These are phyloP conservation scores for Siniperca chuatsi DNA, from an alignment of 2,113 vertebrate species.

Conservation along the genomic window DNA sequence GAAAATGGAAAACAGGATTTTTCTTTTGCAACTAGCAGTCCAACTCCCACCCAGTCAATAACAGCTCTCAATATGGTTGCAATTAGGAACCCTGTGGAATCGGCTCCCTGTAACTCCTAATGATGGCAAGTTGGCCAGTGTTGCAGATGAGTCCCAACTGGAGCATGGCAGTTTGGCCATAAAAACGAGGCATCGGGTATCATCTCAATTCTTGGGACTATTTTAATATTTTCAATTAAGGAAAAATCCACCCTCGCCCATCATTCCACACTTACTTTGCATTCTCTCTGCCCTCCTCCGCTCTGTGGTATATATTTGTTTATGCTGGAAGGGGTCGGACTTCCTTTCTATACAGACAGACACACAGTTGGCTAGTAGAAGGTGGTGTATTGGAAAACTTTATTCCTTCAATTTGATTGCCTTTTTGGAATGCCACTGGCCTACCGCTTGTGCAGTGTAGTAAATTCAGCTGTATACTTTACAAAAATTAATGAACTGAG, in stretches of 20 bases:
- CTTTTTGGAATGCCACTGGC: conserved; percentile 12
- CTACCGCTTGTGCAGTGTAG: neutral
- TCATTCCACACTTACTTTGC: conserved; percentile 18
- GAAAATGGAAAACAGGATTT: conserved; percentile 80
- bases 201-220: conserved; percentile 45
- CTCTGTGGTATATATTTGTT: conserved; percentile 39
- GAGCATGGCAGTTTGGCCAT: conserved; percentile 48
- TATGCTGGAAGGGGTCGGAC: conserved; percentile 8
- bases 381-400: conserved; percentile 45
- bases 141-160: conserved; percentile 63
- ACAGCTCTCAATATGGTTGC: conserved; percentile 77
- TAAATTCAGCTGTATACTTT: neutral
- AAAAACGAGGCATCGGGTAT: conserved; percentile 54
- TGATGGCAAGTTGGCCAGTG: conserved; percentile 72
- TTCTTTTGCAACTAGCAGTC: conserved; percentile 61
- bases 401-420: conserved; percentile 7
- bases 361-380: conserved; percentile 23
- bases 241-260: conserved; percentile 28
- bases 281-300: conserved; percentile 9
- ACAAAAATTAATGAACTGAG: neutral
- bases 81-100: conserved; percentile 77
- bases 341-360: conserved; percentile 5
- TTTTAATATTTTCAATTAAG: conserved; percentile 59
- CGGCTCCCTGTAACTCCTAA: conserved; percentile 77
- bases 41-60: conserved; percentile 79